Base-by-base conservation (phyloP, 2,888 invertebrate species). In the Macaria liturata region DNA sequence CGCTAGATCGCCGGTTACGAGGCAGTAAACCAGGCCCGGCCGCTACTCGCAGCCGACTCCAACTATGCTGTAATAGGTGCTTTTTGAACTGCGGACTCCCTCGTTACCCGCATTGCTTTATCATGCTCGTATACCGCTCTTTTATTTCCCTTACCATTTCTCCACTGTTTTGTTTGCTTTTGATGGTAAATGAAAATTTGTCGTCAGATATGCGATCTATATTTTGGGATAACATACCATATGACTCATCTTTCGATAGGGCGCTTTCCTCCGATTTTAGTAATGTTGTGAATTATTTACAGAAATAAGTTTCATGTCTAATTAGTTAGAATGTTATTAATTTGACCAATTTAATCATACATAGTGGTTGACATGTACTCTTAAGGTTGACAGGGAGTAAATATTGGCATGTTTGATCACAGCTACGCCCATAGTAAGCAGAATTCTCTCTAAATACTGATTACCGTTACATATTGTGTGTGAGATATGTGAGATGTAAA, bases 21-120 rank as follows among this genome's bases (percentile, higher is more conserved):
- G 84, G 86, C 72, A 72, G 81, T 88, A 88, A 88, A 83, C 78
- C 74, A 77, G 80, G 79, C 82, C 76, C 74, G 65, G 59, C 71
- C 73, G 59, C 47, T 49, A 34, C 51, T 53, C 39, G 43, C 32
- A 78, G 75, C 78, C 74, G 66, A 79, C 77, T 68, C 31, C 6
- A 54, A 54, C 47, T 54, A 54, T 54, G 50, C 50, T 47, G 54
- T 51, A 51, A 59, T 49, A 46, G 53, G 53, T 45, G 46, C 30
- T 34, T 47, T 58, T 54, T 59, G 54, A 49, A 54, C 50, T 47
- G 49, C 54, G 48, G 34, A 55, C 52, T 54, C 32, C 34, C 42
- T 49, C 37, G 50, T 56, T 56, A 46, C 34, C 42, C 40, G 51
- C 34, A 42, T 49, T 56, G 48, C 49, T 49, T 52, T 43, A 42